These are phyloP conservation scores for Stylophora pistillata DNA, from an alignment of 64 coral and sea anemone species.

Conservation along the genomic window DNA sequence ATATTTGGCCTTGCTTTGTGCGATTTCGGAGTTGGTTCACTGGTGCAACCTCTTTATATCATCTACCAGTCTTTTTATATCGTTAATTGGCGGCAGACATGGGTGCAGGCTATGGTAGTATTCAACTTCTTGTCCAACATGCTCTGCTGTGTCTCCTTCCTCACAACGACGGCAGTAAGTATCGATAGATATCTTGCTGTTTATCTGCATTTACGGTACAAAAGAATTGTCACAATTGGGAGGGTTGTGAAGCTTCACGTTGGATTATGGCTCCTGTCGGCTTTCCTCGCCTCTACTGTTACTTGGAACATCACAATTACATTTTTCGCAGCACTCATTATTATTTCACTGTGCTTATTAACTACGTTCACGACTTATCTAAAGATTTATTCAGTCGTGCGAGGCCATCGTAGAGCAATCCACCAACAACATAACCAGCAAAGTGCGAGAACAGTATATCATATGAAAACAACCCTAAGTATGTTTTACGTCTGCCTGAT, in stretches of 20 bases:
- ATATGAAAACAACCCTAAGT: not conserved
- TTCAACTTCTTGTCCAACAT: constrained; percentile 70
- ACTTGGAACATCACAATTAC: constrained; percentile 8
- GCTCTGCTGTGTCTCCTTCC: constrained; percentile 67
- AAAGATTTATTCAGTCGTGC: not conserved
- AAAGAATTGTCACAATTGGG: constrained; percentile 40
- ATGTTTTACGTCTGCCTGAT: constrained; percentile 29
- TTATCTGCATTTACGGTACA: constrained; percentile 69
- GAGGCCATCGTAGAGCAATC: constrained; percentile 9
- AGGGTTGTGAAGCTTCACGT: not conserved
- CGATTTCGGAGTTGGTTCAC: constrained; percentile 46
- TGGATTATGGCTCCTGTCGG: not conserved
- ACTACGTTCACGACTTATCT: not conserved
- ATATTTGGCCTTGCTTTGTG: constrained; percentile 48
- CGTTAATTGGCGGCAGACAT: not conserved
- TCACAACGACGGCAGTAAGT: constrained; percentile 59
- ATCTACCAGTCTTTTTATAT: constrained; percentile 47
- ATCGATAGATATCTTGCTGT: constrained; percentile 73
- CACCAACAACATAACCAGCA: not conserved
- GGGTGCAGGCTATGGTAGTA: not conserved
- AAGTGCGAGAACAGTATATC: not conserved
- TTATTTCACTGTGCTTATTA: not conserved
- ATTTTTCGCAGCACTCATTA: not conserved
- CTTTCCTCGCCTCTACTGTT: constrained; percentile 23
- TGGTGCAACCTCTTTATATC: constrained; percentile 47